A percentile compares a stretch with the other conserved stretches of the same genome.
Conservation (phyloP, 2,888 invertebrate species). For the Papilio elwesi region DNA sequence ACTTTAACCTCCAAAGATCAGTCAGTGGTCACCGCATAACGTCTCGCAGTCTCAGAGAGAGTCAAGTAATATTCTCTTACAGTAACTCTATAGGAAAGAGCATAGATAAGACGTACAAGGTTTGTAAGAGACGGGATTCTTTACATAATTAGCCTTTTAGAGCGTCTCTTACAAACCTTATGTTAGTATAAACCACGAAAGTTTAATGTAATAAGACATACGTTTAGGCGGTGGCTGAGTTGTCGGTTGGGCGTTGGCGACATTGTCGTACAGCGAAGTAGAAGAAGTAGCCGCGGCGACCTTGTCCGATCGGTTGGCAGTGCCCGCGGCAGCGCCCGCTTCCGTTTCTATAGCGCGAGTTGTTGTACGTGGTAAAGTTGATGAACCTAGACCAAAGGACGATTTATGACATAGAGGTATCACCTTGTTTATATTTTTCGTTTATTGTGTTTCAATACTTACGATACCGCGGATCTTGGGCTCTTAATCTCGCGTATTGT, state of each 20-base stretch:
- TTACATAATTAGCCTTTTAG: too few species aligned
- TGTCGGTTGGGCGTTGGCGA: slow-evolving; percentile 80
- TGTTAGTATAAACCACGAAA: too few species aligned
- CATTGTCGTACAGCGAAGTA: slow-evolving; percentile 94
- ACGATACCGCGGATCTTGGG: slow-evolving; percentile 93
- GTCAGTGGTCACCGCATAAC: too few species aligned
- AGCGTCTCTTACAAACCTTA: too few species aligned
- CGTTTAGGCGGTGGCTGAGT: slow-evolving; percentile 82
- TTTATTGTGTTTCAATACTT: slow-evolving; percentile 53
- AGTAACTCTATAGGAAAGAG: too few species aligned
- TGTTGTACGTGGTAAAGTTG: slow-evolving; percentile 92
- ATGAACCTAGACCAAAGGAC: slow-evolving; percentile 86
- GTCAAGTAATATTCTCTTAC: too few species aligned
- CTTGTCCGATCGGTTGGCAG: slow-evolving; percentile 87
- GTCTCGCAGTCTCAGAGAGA: too few species aligned
- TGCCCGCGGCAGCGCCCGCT: slow-evolving; percentile 74
- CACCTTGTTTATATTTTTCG: neutral
- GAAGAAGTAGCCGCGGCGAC: slow-evolving; percentile 94
- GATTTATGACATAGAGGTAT: slow-evolving; percentile 36
- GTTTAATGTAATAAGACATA: slow-evolving; percentile 57
- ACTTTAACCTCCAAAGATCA: too few species aligned
- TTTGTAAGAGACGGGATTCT: too few species aligned
- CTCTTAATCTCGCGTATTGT: slow-evolving; percentile 93
- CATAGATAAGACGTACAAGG: too few species aligned
- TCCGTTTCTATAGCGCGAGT: slow-evolving; percentile 89